Evolutionary conservation across 2,113 vertebrate genomes (phyloP).

Genomic region (Lepus europaeus): DNA sequence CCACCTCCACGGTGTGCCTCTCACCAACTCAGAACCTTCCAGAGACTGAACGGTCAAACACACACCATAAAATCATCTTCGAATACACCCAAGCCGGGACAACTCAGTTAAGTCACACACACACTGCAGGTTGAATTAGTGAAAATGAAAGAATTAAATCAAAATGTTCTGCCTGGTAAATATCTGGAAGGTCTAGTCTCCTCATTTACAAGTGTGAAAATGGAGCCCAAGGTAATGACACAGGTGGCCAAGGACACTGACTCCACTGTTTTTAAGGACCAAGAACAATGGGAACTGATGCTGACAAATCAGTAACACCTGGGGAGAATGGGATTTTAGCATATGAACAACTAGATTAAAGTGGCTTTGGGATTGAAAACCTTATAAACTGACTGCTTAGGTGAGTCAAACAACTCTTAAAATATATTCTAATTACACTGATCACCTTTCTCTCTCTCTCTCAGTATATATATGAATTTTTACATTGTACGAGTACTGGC

Average conservation of each 20-base stretch:
- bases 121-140: conserved; percentile 19
- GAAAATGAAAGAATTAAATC: conserved; percentile 63
- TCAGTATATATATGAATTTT: too few species aligned
- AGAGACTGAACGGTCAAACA: conserved; percentile 41
- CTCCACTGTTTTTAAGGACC: conserved; percentile 7
- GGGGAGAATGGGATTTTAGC: background rate
- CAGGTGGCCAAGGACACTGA: conserved; percentile 27
- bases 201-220: conserved; percentile 51
- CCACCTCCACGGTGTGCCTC: background rate
- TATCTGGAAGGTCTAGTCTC: conserved; percentile 3
- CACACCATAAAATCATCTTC: conserved; percentile 62
- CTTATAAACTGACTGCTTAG: background rate
- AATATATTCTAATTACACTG: background rate
- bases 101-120: conserved; percentile 49
- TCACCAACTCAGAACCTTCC: background rate
- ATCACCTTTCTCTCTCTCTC: background rate
- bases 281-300: conserved; percentile 4
- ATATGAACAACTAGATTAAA: conserved; percentile 29
- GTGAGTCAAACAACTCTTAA: conserved; percentile 23
- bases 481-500: background rate
- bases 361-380: background rate
- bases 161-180: conserved; percentile 58
- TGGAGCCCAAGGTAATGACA: background rate
- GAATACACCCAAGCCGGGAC: conserved; percentile 21
- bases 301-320: background rate